Percentiles rank a stretch among this genome's conserved stretches.
Conservation (phyloP, 2,888 invertebrate genomes). For the Therioaphis trifolii region DNA sequence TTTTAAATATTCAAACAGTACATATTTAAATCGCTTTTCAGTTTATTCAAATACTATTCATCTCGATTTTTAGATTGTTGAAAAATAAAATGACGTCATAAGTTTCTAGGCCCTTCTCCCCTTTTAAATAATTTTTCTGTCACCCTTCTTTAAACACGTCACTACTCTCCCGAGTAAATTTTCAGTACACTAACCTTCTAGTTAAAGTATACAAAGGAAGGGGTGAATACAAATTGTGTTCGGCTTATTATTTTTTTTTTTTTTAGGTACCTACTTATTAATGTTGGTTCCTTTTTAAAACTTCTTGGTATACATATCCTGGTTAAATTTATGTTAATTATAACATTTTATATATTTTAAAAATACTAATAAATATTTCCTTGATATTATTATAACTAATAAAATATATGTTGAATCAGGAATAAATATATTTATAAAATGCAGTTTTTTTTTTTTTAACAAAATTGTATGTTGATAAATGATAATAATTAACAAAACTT, state of each 20-base stretch:
- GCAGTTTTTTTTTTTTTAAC: too few relatives aligned
- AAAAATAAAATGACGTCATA: constrained; percentile 20
- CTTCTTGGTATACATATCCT: too few relatives aligned
- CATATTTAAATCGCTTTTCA: background rate
- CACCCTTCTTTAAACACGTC: background rate
- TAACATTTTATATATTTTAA: too few relatives aligned
- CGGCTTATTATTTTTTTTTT: background rate
- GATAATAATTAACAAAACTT: too few relatives aligned
- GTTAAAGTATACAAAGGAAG: background rate
- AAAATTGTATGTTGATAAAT: too few relatives aligned
- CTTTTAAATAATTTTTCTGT: background rate
- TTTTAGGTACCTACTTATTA: background rate
- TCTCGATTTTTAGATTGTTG: background rate
- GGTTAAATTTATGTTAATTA: too few relatives aligned
- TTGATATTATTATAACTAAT: too few relatives aligned
- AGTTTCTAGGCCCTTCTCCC: background rate
- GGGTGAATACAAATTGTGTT: background rate
- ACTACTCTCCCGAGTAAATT: constrained; percentile 5
- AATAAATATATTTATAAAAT: too few relatives aligned
- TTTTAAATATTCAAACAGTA: background rate
- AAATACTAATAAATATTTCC: too few relatives aligned
- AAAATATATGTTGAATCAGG: too few relatives aligned
- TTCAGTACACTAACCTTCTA: background rate
- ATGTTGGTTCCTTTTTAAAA: background rate
- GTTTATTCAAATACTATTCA: background rate